phyloP scores from a whole-genome alignment of 2,113 vertebrate genomes.

The Oncorhynchus tshawytscha region DNA sequence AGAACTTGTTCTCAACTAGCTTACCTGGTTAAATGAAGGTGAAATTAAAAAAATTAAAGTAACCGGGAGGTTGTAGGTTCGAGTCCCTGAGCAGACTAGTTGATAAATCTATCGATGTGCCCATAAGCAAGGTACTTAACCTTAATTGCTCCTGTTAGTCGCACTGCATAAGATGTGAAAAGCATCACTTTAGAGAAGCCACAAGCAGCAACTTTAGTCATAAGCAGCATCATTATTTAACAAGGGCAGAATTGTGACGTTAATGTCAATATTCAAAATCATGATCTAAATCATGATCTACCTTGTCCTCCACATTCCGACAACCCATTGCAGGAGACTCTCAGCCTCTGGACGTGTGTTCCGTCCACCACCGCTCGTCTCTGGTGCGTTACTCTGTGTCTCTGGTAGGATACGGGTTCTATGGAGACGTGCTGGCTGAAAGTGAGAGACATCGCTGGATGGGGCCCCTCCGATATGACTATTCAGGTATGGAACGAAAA shows the following conservation, averaged over 20 bases:
- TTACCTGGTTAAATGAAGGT: too few species aligned
- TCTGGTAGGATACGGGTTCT: conserved; percentile 81
- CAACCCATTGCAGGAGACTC: conserved; percentile 73
- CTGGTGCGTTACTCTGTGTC: conserved; percentile 77
- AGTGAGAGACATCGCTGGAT: conserved; percentile 82
- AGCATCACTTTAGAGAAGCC: too few species aligned
- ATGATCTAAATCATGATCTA: too few species aligned
- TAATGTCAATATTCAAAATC: neutral
- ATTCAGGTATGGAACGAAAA: conserved; percentile 63
- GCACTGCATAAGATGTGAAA: too few species aligned
- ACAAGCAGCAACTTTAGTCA: too few species aligned
- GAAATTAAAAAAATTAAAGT: too few species aligned
- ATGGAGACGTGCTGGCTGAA: conserved; percentile 78
- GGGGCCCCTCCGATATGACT: conserved; percentile 80
- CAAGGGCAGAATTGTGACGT: neutral
- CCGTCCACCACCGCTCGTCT: conserved; percentile 68
- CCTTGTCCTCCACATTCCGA: neutral
- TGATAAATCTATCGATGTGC: too few species aligned
- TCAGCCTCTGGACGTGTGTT: conserved; percentile 83
- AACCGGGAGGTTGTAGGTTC: too few species aligned
- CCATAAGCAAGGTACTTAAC: too few species aligned
- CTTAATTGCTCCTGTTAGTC: too few species aligned
- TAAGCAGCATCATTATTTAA: neutral
- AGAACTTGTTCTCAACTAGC: too few species aligned
- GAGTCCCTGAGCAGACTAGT: too few species aligned